Base-by-base conservation (phyloP, 2,113 vertebrate species). In the Pachycephala philippinensis region DNA sequence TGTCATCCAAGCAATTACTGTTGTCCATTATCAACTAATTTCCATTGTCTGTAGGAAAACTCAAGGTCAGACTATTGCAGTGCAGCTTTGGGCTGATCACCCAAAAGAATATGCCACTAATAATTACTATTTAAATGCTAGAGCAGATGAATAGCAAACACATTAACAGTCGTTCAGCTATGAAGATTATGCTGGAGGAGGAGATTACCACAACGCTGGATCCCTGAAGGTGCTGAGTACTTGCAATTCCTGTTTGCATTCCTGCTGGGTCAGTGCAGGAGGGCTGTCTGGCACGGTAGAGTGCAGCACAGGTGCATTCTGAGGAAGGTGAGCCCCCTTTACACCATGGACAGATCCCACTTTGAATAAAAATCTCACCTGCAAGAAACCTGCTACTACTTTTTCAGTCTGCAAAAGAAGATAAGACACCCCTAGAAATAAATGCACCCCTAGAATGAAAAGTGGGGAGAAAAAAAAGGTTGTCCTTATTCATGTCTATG, bases 11-110 rank as follows among this genome's bases (percentile, higher is more conserved):
- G 78, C 85, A 91, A 93, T 96, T 95, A 96, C 59, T 60, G 6
- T 57, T 95, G 93, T 78, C 90, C 85, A 45, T 96, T 94, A 93
- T 86, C 90, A 93, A 56, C 60, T 81, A 47, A 96, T 96, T 96
- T 96, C 90, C 82, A 90, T 45, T 90, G 92, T 94, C 88, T 86
- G 12, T 3, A 84, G 87, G 84, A 96, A 95, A 94, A 49, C 68
- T 88, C 92, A 96, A 93, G 95, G 85, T 94, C 90, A 89, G 60
- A 37, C 52, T 39, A 79, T 27, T 64, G 59, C 44, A 80, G 37
- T 63, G 59, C 71, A 91, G 89, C 84, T 93, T 88, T 84, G 69
- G 84, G 81, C 91, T 95, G 81, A 91, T 91, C 94, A 95, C 69
- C 84, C 91, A 60, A 84, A 95, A 95, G 89, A 85, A 68, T 35